phyloP scores from a whole-genome alignment of 1,140 invertebrate species.

The Aphelenchoides fujianensis region DNA sequence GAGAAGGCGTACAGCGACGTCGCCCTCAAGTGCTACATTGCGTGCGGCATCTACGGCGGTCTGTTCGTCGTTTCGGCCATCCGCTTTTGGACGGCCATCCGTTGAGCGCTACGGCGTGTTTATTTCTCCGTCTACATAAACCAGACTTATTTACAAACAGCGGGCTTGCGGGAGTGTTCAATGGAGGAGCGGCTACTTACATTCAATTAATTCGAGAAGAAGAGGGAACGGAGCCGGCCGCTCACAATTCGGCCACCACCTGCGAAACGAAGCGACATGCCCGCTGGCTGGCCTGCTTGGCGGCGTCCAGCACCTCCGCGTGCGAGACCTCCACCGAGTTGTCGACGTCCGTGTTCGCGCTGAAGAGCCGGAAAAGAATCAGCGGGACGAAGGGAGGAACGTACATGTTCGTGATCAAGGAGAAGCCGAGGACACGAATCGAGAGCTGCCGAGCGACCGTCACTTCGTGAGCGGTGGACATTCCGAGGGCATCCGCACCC shows the following conservation, averaged over 20 bases:
- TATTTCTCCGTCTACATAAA: constrained; percentile 5
- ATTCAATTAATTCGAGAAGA: constrained; percentile 9
- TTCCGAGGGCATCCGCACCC: constrained; percentile 63
- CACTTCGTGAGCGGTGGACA: constrained; percentile 67
- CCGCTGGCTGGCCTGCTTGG: constrained; percentile 39
- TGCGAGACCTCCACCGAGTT: constrained; percentile 55
- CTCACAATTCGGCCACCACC: not conserved
- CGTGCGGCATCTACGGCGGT: constrained; percentile 16
- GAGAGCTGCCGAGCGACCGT: constrained; percentile 66
- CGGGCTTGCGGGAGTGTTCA: not conserved
- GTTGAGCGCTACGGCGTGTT: not conserved
- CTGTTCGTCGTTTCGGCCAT: not conserved
- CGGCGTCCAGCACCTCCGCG: constrained; percentile 53
- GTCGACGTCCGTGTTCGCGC: constrained; percentile 53
- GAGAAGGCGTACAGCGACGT: constrained; percentile 1
- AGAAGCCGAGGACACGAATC: constrained; percentile 65
- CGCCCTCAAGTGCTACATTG: not conserved
- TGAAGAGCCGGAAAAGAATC: constrained; percentile 30
- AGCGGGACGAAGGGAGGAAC: constrained; percentile 10
- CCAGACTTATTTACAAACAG: not conserved
- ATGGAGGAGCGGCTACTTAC: not conserved
- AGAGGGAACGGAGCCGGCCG: not conserved
- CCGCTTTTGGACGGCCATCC: not conserved
- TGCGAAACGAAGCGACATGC: constrained; percentile 17
- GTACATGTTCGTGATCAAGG: constrained; percentile 65